Base-by-base conservation (phyloP, 2,888 invertebrate species). In the Hypena proboscidalis region DNA sequence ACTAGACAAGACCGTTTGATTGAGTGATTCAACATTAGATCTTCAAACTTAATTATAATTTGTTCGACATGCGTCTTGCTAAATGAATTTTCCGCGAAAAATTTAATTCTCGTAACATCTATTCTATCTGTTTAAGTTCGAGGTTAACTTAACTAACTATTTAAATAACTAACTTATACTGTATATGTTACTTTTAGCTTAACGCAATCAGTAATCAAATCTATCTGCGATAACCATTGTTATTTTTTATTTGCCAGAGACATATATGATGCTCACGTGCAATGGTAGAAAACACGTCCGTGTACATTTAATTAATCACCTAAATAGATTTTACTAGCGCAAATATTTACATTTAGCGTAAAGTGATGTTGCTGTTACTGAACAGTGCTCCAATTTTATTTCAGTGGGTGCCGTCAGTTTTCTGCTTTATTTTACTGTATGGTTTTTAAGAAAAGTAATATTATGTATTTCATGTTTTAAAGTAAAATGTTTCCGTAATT, bases 321-420 rank as follows among this genome's bases (percentile, higher is more conserved):
- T 70, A 80, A 84, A 85, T 80, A 84, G 80, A 81, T 83, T 84
- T 84, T 83, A 85, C 82, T 80, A 73, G 79, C 64, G 72, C 74
- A 83, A 84, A 84, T 83, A 83, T 85, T 85, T 83, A 82, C 75
- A 75, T 80, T 77, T 73, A 59, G 67, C 65, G 71, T 60, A 74
- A 75, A 79, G 71, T 76, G 70, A 72, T 70, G 73, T 71, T 64
- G 58, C 65, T 66, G 60, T 57, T 60, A 65, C 57, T 35, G 41
- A 39, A 55, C 59, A 61, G 58, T 49, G 72, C 60, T 60, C 70
- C 50, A 69, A 61, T 73, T 79, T 77, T 77, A 67, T 59, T 50
- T 62, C 47, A 57, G 43, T 42, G 33, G 42, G 49, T 38, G 46
- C 41, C 35, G 38, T 49, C 32, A 57, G 46, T 49, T 26, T 48